Evolutionary conservation across 2,113 vertebrate genomes (phyloP).

Genomic region (Hiodon tergisus): DNA sequence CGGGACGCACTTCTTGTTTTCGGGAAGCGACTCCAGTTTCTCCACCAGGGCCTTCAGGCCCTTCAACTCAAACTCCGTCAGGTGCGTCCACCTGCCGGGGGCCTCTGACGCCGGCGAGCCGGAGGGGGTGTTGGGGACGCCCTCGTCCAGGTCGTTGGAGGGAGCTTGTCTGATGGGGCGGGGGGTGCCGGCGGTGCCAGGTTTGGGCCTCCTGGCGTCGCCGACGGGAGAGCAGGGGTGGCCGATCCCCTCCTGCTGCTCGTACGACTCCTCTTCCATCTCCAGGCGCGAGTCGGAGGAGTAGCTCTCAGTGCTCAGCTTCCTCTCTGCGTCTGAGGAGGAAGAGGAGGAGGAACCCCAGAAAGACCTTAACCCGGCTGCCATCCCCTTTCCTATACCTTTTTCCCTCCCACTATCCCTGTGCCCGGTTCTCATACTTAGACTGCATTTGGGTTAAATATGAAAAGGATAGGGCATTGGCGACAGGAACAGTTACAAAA

Average conservation of each 20-base stretch:
- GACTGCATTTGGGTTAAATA: too few species aligned
- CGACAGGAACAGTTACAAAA: neutral
- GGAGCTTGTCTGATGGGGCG: constrained; percentile 72
- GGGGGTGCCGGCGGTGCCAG: constrained; percentile 23
- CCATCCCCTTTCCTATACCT: neutral
- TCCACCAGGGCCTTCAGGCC: constrained; percentile 87
- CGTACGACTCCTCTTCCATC: constrained; percentile 82
- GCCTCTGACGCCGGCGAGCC: constrained; percentile 74
- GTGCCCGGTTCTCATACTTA: too few species aligned
- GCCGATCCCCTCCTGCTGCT: constrained; percentile 67
- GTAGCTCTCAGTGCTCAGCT: constrained; percentile 76
- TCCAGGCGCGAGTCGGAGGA: constrained; percentile 83
- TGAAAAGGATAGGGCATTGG: neutral
- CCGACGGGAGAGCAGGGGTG: constrained; percentile 62
- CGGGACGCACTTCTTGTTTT: constrained; percentile 87
- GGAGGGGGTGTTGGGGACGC: constrained; percentile 76
- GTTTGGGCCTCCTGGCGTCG: constrained; percentile 66
- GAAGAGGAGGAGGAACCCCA: constrained; percentile 19
- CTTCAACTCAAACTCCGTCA: constrained; percentile 89
- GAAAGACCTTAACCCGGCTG: neutral
- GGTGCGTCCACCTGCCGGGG: constrained; percentile 76
- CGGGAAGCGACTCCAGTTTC: constrained; percentile 89
- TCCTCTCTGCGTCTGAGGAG: constrained; percentile 70
- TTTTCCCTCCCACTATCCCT: neutral
- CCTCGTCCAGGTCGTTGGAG: constrained; percentile 78